Base-by-base conservation (phyloP, 2,797 vertebrate genomes). In the Scolopax rusticola region DNA sequence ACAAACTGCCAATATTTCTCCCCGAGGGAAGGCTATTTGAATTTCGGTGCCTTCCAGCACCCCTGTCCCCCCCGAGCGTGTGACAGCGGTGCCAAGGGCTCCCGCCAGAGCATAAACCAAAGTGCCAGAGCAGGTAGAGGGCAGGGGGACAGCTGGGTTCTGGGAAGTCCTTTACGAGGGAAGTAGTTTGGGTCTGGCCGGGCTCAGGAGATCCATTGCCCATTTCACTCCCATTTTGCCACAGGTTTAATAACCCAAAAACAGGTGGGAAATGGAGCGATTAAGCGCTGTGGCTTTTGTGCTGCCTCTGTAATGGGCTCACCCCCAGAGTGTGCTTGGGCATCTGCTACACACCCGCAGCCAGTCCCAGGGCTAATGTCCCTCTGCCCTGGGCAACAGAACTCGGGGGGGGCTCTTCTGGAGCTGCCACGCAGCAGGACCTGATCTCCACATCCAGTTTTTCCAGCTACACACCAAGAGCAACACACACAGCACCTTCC, bases 201-300 rank as follows among this genome's bases (percentile, higher is more conserved):
- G 54, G 73, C 51, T 65, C 30, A 5, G 0, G 27, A 89, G 70
- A 59, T 18, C 24, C 30, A n/a, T 0, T 2, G 19, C 21, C 48
- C 51, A 14, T 45, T 71, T 82, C 48, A 18, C 16, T 60, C 61
- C 38, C 56, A 15, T 77, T 92, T 85, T 64, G 40, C 41, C 33
- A 60, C 9, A 82, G 51, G 40, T 82, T 56, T 87, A 9, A 9
- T 15, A 64, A 53, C 27, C 41, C 16, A 67, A 59, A 69, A 69
- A 4, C 95, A 92, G 71, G 83, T 87, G 64, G 84, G 38, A 73
- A 95, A 94, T 9, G 16, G 61, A 32, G 19, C 4, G 3, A 85
- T 94, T 77, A 65, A 93, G 13, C 43, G 56, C 69, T 7, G 33
- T 32, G 25, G 53, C 41, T 86, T 81, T 9, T 40, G 84, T 69